Conservation (phyloP, 2,888 invertebrate genomes). For the Amphipoea lucens region DNA sequence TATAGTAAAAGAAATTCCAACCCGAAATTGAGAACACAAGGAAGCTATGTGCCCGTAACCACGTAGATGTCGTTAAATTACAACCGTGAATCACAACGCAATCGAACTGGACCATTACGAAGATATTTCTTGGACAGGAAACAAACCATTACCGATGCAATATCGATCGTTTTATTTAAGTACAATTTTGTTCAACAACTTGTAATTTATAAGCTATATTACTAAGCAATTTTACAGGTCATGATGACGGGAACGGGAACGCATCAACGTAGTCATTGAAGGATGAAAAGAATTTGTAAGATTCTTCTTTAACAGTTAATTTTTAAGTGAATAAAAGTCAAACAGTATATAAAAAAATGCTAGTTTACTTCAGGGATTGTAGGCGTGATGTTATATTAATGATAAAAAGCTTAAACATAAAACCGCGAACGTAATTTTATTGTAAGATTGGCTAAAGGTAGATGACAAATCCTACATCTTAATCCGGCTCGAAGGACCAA, state of each 20-base stretch:
- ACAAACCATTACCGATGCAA: constrained; percentile 66
- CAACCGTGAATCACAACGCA: constrained; percentile 59
- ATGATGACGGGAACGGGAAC: constrained; percentile 19
- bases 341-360: neutral
- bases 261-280: constrained; percentile 19
- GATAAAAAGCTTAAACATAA: neutral
- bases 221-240: constrained; percentile 51
- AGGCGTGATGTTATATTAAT: neutral
- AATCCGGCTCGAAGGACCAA: constrained; percentile 38
- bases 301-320: neutral
- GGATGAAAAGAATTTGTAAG: constrained; percentile 24
- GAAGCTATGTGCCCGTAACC: constrained; percentile 49
- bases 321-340: neutral
- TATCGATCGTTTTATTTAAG: constrained; percentile 69
- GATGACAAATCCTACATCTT: constrained; percentile 21
- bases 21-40: constrained; percentile 44
- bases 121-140: constrained; percentile 69
- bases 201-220: constrained; percentile 50
- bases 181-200: constrained; percentile 63
- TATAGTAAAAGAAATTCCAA: constrained; percentile 25
- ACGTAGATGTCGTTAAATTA: constrained; percentile 62
- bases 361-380: neutral
- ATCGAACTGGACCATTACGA: constrained; percentile 55
- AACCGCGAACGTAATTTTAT: neutral
- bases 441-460: neutral